Base-by-base conservation (phyloP, 2,888 invertebrate genomes). In the Papilio demoleus region DNA sequence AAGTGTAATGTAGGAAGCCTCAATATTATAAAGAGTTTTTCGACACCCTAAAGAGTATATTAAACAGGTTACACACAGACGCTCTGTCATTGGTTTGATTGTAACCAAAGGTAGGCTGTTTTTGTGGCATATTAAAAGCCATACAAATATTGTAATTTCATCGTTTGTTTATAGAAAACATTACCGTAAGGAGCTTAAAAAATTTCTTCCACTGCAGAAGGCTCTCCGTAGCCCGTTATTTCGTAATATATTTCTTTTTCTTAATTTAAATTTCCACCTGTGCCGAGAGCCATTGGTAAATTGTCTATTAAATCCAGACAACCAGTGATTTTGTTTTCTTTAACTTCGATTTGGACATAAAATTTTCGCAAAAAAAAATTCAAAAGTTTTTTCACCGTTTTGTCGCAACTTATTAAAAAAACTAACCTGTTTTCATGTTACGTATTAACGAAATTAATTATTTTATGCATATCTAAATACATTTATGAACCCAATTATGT, bases 1-100 rank as follows among this genome's bases (percentile, higher is more conserved):
- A 58, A 59, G 58, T 47, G 58, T 45, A 45, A 53, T 60, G 38
- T 53, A 38, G 22, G 59, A 38, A 59, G 36, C 14, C 22, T 36
- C 22, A 38, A 11, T 22, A 11, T 59, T 59, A 59, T 19, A 59
- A 17, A 19, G 6, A 59, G 36, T 36, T 59, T 59, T 59, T 59
- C 36, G 22, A 38, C 59, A 59, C 12, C 19, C 38, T 59, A 8
- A 27, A 27, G 53, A 31, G n/a, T 56, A 56, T 56, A 56, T 56
- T 56, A 56, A 56, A 56, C 17, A 31, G 8, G 3, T 31, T 31
- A 17, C n/a, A 31, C 17, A 31, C 31, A 56, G 17, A 31, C 31
- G 12, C 24, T 31, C 2, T 27, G 8, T 27, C n/a, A 9, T 53
- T 3, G 27, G 27, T 53, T 31, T 27, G 31, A 27, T 27, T 53